These are phyloP conservation scores for Dromiciops gliroides DNA, from an alignment of 2,113 vertebrate genomes.

Conservation along the genomic window DNA sequence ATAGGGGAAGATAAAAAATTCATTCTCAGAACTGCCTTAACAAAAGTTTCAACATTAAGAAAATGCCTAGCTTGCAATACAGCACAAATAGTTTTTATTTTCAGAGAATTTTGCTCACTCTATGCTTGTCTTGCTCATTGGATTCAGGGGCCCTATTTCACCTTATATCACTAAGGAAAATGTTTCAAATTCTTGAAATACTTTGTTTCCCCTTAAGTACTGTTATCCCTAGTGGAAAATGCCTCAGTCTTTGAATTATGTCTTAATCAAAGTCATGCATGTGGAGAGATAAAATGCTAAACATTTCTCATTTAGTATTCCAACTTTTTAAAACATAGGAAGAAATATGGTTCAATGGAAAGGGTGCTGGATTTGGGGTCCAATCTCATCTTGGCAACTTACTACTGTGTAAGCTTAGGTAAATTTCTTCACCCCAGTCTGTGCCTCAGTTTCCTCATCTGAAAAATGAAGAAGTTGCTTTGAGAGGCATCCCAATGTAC, in stretches of 20 bases:
- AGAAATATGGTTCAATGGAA: neutral
- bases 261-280: slow-evolving; percentile 59
- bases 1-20: slow-evolving; percentile 58
- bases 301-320: slow-evolving; percentile 9
- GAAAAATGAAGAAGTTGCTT: neutral
- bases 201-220: slow-evolving; percentile 70
- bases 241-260: neutral
- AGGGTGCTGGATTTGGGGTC: neutral
- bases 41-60: neutral
- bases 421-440: neutral
- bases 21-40: slow-evolving; percentile 43
- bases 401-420: neutral
- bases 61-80: neutral
- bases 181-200: slow-evolving; percentile 80
- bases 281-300: slow-evolving; percentile 45
- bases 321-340: slow-evolving; percentile 56
- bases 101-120: slow-evolving; percentile 21
- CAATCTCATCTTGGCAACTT: neutral
- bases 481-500: neutral
- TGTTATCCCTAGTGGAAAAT: slow-evolving; percentile 60
- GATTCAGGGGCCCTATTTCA: slow-evolving; percentile 27
- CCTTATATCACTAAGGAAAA: slow-evolving; percentile 53
- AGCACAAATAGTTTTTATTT: slow-evolving; percentile 11
- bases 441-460: neutral
- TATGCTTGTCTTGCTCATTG: neutral